These are phyloP conservation scores for Ciconia maguari DNA, from an alignment of 2,113 vertebrate genomes.

Conservation along the genomic window DNA sequence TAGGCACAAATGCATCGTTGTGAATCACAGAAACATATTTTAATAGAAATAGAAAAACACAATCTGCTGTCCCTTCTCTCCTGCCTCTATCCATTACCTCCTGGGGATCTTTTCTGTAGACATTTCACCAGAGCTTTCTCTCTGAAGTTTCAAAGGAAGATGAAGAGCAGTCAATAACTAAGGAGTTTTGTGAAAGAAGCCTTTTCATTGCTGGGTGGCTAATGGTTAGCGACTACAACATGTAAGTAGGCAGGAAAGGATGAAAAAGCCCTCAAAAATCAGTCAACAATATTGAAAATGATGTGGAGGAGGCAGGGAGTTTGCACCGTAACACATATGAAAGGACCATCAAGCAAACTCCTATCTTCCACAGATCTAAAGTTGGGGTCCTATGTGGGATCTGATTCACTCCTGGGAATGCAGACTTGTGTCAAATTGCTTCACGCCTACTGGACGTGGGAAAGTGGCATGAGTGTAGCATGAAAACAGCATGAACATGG, in stretches of 20 bases:
- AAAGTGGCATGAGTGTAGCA: rapidly evolving
- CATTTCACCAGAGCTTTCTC: not conserved
- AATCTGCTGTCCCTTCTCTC: not conserved
- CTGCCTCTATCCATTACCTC: not conserved
- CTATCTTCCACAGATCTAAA: not conserved
- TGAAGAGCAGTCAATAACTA: not conserved
- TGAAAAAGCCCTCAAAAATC: not conserved
- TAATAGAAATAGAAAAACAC: not conserved
- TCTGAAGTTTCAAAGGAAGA: not conserved
- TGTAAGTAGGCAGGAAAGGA: not conserved
- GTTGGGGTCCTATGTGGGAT: not conserved
- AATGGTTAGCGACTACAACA: not conserved
- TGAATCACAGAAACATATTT: not conserved
- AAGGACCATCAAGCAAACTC: not conserved
- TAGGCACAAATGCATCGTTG: not conserved
- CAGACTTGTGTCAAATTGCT: not conserved
- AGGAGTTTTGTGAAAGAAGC: not conserved
- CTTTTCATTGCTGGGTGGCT: not conserved
- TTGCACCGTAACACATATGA: not conserved
- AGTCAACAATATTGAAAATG: not conserved
- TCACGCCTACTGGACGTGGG: rapidly evolving
- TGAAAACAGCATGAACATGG: not conserved
- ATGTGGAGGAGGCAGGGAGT: not conserved
- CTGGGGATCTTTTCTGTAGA: not conserved
- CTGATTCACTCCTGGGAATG: not conserved